Evolutionary conservation across 2,888 invertebrate species (phyloP).

Genomic region (Coelopa pilipes): DNA sequence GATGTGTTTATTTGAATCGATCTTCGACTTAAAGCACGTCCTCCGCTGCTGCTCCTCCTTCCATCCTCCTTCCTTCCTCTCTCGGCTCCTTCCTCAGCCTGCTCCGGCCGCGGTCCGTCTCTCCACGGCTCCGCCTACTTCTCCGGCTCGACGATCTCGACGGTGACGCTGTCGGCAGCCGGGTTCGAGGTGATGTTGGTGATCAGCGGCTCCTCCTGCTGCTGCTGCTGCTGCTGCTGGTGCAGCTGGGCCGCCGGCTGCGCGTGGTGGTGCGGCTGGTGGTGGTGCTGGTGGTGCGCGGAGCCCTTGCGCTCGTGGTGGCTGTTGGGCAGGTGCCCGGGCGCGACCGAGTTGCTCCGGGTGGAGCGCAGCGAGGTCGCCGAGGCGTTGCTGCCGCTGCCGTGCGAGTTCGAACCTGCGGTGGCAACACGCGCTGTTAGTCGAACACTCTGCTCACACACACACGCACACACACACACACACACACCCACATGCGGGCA

Average conservation of each 20-base stretch:
- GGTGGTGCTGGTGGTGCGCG: constrained; percentile 46
- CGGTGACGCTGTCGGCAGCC: constrained; percentile 76
- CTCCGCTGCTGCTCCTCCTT: too few species aligned
- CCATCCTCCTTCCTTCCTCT: background rate
- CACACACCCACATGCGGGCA: constrained; percentile 1
- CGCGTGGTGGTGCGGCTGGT: constrained; percentile 54
- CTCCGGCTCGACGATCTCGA: constrained; percentile 80
- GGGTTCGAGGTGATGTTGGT: constrained; percentile 67
- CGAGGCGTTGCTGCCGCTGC: constrained; percentile 79
- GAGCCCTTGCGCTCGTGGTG: constrained; percentile 51
- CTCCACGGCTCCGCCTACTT: constrained; percentile 61
- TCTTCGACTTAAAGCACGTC: background rate
- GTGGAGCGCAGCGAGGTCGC: constrained; percentile 78
- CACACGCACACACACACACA: background rate
- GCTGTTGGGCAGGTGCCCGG: constrained; percentile 53
- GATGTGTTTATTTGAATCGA: constrained; percentile 9
- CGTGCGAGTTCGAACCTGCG: constrained; percentile 71
- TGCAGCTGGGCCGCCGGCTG: constrained; percentile 54
- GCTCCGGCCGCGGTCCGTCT: background rate
- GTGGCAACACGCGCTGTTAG: background rate
- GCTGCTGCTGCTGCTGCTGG: constrained; percentile 52
- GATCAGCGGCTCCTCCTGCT: constrained; percentile 59
- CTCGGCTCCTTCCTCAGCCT: background rate
- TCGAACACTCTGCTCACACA: background rate
- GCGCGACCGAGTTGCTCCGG: constrained; percentile 68